A percentile compares a stretch with the other conserved stretches of the same genome.
These are phyloP conservation scores for Mixornis gularis DNA, from an alignment of 2,113 vertebrate species.

Conservation along the genomic window DNA sequence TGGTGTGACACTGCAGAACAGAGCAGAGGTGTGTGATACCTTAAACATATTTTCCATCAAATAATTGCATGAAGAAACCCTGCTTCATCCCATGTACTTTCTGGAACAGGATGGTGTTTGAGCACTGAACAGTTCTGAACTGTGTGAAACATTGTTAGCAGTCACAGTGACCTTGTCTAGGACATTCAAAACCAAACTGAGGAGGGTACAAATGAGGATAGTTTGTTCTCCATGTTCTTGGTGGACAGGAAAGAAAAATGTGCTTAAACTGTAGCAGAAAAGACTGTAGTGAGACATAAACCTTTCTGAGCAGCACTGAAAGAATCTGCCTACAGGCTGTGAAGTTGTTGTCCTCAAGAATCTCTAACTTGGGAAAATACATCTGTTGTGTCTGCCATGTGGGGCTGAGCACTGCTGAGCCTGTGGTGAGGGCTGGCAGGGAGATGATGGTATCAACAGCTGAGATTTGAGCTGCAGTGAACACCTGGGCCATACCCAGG, in stretches of 20 bases:
- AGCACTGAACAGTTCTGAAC: not conserved
- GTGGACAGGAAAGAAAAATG: not conserved
- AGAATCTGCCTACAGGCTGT: not conserved
- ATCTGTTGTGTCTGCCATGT: not conserved
- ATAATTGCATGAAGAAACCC: not conserved
- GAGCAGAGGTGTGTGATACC: not conserved
- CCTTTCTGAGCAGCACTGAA: not conserved
- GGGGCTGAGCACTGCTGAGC: not conserved
- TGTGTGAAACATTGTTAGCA: not conserved
- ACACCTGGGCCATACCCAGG: rapidly evolving
- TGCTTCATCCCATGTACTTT: not conserved
- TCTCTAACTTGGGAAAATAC: not conserved
- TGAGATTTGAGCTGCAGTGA: not conserved
- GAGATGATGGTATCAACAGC: not conserved
- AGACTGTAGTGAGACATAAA: not conserved
- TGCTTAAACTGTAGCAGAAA: not conserved
- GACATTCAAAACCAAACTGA: not conserved
- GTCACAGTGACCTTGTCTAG: not conserved
- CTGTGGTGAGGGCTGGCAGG: not conserved
- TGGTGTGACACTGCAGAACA: not conserved
- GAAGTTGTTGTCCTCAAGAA: not conserved
- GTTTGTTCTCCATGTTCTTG: not conserved
- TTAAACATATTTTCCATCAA: not conserved
- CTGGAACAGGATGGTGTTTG: not conserved
- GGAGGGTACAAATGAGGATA: not conserved